phyloP scores from a whole-genome alignment of 2,797 vertebrate genomes.

The Argya squamiceps region DNA sequence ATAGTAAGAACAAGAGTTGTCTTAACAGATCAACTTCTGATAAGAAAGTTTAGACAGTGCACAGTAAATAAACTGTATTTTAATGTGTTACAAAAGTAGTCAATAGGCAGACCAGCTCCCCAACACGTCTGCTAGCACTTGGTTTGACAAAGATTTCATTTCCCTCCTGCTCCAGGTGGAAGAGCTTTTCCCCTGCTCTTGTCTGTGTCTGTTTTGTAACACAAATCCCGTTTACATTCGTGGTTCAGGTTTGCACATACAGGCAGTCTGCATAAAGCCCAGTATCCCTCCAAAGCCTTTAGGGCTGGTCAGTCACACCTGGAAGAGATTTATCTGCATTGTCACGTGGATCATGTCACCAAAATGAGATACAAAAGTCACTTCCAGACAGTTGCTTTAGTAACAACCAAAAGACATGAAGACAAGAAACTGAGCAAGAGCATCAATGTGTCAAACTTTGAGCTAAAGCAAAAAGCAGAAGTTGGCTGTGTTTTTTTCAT shows the following conservation, averaged over 20 bases:
- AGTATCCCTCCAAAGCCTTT: background rate
- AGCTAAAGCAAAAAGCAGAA: constrained; percentile 70
- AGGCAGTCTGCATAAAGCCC: background rate
- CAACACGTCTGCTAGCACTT: background rate
- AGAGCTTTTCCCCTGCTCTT: background rate
- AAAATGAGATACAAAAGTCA: background rate
- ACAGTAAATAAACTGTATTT: constrained; percentile 39
- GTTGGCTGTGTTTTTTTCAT: constrained; percentile 35
- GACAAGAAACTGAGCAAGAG: constrained; percentile 32
- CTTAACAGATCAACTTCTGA: background rate
- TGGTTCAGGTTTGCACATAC: background rate
- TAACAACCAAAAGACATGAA: background rate
- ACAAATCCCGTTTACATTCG: background rate
- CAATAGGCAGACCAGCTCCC: background rate
- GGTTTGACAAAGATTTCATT: background rate
- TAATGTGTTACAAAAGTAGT: constrained; percentile 5
- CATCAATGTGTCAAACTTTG: constrained; percentile 34
- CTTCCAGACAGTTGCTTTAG: background rate
- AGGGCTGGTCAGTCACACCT: background rate
- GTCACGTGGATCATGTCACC: background rate
- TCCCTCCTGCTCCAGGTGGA: background rate
- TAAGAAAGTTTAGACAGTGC: constrained; percentile 37
- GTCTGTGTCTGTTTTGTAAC: background rate
- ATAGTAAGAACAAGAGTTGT: background rate
- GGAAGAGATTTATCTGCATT: background rate